Conservation (phyloP, 2,797 vertebrate species). For the Hoplostethus atlanticus region DNA sequence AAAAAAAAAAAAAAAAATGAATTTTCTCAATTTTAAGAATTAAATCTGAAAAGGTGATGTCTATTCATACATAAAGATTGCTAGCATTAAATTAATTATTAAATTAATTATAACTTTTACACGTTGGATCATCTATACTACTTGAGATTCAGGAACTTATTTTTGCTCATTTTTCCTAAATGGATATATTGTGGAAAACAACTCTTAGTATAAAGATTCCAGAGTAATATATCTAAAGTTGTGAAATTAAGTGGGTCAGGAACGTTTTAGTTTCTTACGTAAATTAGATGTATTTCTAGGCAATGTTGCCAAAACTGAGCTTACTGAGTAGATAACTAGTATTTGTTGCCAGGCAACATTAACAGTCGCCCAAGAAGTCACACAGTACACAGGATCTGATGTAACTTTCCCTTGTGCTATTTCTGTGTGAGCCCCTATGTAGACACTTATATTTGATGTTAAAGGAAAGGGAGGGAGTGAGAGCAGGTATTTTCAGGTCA, state of each 20-base stretch:
- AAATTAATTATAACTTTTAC: too few relatives aligned
- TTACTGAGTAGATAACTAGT: background rate
- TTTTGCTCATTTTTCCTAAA: too few relatives aligned
- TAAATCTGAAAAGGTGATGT: too few relatives aligned
- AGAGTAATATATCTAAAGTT: background rate
- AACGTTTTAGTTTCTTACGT: background rate
- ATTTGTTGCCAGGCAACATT: conserved; percentile 48
- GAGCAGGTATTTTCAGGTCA: background rate
- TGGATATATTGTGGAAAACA: too few relatives aligned
- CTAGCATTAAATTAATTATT: too few relatives aligned
- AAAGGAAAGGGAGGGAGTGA: conserved; percentile 2
- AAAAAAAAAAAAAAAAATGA: too few relatives aligned
- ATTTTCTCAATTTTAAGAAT: too few relatives aligned
- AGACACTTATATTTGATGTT: background rate
- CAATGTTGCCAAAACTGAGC: background rate
- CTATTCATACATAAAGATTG: too few relatives aligned
- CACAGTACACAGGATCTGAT: background rate
- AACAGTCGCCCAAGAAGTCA: background rate
- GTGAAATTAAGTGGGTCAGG: background rate
- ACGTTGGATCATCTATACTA: too few relatives aligned
- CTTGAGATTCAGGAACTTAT: too few relatives aligned
- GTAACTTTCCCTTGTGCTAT: conserved; percentile 19
- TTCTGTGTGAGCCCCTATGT: conserved; percentile 15
- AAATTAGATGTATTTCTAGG: conserved; percentile 2
- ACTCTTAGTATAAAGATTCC: too few relatives aligned